Percentiles rank a stretch among this genome's conserved stretches.
Evolutionary conservation across 2,797 vertebrate genomes (phyloP).

Genomic region (Sternotherus odoratus): DNA sequence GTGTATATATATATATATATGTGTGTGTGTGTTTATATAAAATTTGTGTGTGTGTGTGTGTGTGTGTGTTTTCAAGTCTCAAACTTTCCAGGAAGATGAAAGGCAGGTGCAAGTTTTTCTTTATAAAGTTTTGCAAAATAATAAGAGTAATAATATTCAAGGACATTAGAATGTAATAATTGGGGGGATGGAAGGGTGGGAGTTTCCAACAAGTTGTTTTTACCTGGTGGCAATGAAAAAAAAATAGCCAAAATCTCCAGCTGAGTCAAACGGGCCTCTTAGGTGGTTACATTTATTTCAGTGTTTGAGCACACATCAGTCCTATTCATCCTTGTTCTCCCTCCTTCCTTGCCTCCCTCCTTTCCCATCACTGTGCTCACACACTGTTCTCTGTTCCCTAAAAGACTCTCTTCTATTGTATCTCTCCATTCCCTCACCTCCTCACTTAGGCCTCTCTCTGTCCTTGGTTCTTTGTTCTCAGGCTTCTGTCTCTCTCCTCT

Average conservation of each 20-base stretch:
- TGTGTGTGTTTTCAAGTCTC: background rate
- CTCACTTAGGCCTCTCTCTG: background rate
- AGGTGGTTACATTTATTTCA: slow-evolving; percentile 75
- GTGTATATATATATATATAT: no score
- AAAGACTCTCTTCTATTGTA: slow-evolving; percentile 22
- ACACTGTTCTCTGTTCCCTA: slow-evolving; percentile 20
- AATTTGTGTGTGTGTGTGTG: no score
- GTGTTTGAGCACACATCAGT: slow-evolving; percentile 68
- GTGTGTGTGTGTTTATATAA: no score
- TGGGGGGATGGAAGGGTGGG: rapidly evolving
- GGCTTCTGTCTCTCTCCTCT: background rate
- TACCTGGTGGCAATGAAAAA: slow-evolving; percentile 72
- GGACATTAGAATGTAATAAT: slow-evolving; percentile 59
- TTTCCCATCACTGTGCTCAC: slow-evolving; percentile 50
- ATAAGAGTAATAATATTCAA: background rate
- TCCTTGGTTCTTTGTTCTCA: background rate
- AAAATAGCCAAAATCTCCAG: slow-evolving; percentile 66
- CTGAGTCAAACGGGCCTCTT: slow-evolving; percentile 75
- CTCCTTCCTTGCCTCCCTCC: background rate
- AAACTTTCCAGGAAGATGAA: background rate
- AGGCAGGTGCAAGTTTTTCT: slow-evolving; percentile 53
- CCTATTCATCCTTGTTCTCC: slow-evolving; percentile 71
- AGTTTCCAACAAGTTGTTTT: slow-evolving; percentile 67
- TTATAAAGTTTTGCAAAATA: background rate
- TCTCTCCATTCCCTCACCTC: background rate